Percentiles rank a stretch among this genome's conserved stretches.
Evolutionary conservation across 2,113 vertebrate genomes (phyloP).

Genomic region (Verasper variegatus): DNA sequence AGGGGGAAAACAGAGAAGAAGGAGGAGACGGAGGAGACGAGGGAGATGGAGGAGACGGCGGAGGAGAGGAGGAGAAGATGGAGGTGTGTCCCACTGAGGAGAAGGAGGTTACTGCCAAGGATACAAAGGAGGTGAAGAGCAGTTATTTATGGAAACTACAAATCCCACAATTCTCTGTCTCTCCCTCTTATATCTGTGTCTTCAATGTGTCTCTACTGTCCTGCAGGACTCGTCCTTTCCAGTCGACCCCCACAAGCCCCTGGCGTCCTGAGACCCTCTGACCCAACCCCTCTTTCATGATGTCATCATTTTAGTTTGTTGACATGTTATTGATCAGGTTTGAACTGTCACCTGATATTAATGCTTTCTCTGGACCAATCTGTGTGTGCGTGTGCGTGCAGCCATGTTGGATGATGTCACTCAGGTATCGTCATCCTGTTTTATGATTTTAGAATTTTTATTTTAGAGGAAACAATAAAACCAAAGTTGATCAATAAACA

Average conservation of each 20-base stretch:
- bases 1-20: conserved; percentile 70
- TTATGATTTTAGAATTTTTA: conserved; percentile 14
- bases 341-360: conserved; percentile 12
- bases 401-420: conserved; percentile 41
- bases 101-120: conserved; percentile 81
- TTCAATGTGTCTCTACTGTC: not conserved
- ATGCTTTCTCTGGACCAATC: conserved; percentile 39
- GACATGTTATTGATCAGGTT: conserved; percentile 11
- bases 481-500: conserved; percentile 50
- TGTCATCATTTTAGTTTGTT: conserved; percentile 22
- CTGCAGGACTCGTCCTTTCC: conserved; percentile 66
- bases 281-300: conserved; percentile 19
- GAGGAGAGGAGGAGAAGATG: conserved; percentile 80
- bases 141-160: not conserved
- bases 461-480: conserved; percentile 53
- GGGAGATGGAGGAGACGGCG: conserved; percentile 80
- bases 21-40: conserved; percentile 68
- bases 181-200: too few species aligned
- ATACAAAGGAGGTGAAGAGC: conserved; percentile 78
- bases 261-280: conserved; percentile 61
- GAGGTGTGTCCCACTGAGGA: conserved; percentile 79
- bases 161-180: conserved; percentile 7
- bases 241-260: conserved; percentile 65
- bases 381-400: not conserved
- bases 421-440: conserved; percentile 30